Evolutionary conservation across 2,888 invertebrate genomes (phyloP).

Genomic region (Sarcophaga variegata): DNA sequence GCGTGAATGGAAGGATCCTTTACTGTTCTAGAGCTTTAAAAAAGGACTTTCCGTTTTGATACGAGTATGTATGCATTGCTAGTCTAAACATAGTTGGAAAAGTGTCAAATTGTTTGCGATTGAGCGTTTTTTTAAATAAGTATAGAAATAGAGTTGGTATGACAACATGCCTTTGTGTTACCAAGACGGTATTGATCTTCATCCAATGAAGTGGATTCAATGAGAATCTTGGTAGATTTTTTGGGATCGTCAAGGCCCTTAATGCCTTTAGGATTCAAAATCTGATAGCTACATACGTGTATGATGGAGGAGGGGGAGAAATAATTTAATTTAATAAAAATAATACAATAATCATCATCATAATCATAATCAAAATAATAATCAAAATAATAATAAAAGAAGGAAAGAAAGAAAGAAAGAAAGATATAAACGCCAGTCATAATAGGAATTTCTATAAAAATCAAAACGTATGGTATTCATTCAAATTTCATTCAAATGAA

Average conservation of each 20-base stretch:
- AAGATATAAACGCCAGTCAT: neutral
- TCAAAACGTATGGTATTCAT: neutral
- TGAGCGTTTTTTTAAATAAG: slow-evolving; percentile 55
- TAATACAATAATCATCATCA: too few species aligned
- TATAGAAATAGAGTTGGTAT: slow-evolving; percentile 9
- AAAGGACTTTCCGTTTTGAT: neutral
- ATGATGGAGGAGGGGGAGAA: neutral
- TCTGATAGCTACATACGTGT: slow-evolving; percentile 92
- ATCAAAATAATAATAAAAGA: neutral
- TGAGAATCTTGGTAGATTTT: slow-evolving; percentile 91
- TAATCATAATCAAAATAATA: slow-evolving; percentile 12
- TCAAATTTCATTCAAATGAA: too few species aligned
- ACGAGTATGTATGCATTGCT: too few species aligned
- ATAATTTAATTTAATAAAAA: neutral
- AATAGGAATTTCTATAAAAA: neutral
- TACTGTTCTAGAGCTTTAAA: slow-evolving; percentile 21
- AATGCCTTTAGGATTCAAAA: slow-evolving; percentile 96
- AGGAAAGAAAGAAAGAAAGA: neutral
- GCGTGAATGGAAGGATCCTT: neutral
- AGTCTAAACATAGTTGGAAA: neutral
- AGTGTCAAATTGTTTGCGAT: slow-evolving; percentile 11
- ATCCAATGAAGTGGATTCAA: slow-evolving; percentile 92
- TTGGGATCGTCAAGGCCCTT: slow-evolving; percentile 89
- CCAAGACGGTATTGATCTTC: slow-evolving; percentile 97
- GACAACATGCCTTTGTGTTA: slow-evolving; percentile 96